A percentile compares a stretch with the other conserved stretches of the same genome.
These are phyloP conservation scores for Umimayanthus chanpuru DNA, from an alignment of 92 coral and sea anemone species.

Conservation along the genomic window DNA sequence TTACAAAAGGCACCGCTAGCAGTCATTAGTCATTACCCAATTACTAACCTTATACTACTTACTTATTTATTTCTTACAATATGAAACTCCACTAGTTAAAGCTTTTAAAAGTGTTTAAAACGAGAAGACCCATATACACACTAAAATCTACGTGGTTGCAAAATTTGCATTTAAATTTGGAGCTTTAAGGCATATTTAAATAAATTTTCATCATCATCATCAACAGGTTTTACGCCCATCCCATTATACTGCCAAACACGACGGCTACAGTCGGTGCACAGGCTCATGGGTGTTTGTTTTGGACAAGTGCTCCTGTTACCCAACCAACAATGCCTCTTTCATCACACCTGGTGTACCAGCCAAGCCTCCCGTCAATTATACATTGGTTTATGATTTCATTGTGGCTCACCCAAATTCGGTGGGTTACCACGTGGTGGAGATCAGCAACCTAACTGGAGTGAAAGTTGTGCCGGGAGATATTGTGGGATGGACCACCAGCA, in stretches of 20 bases:
- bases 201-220: too few species aligned
- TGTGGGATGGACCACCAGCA: conserved; percentile 30
- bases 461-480: conserved; percentile 35
- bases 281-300: background rate
- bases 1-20: too few species aligned
- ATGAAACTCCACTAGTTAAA: too few species aligned
- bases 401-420: background rate
- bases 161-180: too few species aligned
- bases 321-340: background rate
- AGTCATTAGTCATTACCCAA: too few species aligned
- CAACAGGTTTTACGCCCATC: conserved; percentile 34
- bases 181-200: too few species aligned
- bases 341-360: background rate
- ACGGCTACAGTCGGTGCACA: background rate
- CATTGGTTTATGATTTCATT: conserved; percentile 27
- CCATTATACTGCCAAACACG: background rate
- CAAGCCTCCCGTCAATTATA: conserved; percentile 24
- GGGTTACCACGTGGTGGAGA: conserved; percentile 29
- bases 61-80: too few species aligned
- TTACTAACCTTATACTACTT: too few species aligned
- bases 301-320: conserved; percentile 3
- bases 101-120: too few species aligned
- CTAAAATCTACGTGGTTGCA: too few species aligned
- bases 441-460: conserved; percentile 6
- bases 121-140: too few species aligned